Conservation (phyloP, 1,140 invertebrate species). For the Pogonomyrmex barbatus region DNA sequence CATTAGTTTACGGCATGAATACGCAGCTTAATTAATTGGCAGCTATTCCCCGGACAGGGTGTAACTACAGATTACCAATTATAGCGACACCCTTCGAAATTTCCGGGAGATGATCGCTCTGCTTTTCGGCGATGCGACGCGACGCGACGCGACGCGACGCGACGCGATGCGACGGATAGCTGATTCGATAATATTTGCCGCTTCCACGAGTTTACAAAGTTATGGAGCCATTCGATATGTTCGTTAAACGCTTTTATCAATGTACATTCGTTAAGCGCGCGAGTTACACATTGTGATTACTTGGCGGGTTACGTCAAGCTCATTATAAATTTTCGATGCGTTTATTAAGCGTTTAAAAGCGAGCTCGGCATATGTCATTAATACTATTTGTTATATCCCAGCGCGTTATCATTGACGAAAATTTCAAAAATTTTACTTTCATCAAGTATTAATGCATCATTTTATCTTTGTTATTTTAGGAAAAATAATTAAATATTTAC, state of each 20-base stretch:
- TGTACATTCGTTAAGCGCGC: not conserved
- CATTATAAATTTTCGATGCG: slow-evolving; percentile 20
- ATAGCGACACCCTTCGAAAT: slow-evolving; percentile 76
- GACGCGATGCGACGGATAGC: not conserved
- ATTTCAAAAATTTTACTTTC: not conserved
- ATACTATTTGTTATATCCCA: not conserved
- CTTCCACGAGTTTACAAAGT: slow-evolving; percentile 18
- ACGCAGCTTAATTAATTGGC: slow-evolving; percentile 80
- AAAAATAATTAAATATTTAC: not conserved
- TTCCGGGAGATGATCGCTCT: slow-evolving; percentile 63
- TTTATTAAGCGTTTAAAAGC: not conserved
- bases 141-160: not conserved
- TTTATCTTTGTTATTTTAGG: not conserved
- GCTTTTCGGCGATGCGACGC: slow-evolving; percentile 40
- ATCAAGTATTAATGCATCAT: not conserved
- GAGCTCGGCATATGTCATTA: not conserved
- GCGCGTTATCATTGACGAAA: not conserved
- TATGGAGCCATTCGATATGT: not conserved
- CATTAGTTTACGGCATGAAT: slow-evolving; percentile 78
- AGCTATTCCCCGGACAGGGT: slow-evolving; percentile 73
- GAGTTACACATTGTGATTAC: not conserved
- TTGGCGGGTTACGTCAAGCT: not conserved
- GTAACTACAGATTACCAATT: slow-evolving; percentile 77
- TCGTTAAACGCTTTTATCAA: slow-evolving; percentile 25
- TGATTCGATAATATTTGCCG: slow-evolving; percentile 52